Percentiles rank a stretch among this genome's conserved stretches.
Conservation (phyloP, 2,797 vertebrate genomes). For the Bufotes viridis region DNA sequence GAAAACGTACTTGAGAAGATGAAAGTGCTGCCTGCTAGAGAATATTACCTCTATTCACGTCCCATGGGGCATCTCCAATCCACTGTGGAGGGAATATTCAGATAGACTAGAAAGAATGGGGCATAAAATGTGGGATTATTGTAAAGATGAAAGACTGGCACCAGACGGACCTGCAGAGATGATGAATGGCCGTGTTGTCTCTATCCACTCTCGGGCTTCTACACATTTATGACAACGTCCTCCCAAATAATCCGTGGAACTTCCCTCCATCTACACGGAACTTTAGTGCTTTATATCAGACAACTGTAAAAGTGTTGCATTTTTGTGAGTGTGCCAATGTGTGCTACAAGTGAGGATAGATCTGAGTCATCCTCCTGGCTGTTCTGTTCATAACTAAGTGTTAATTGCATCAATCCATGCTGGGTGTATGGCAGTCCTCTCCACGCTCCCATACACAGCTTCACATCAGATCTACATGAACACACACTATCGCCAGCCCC, state of each 20-base stretch:
- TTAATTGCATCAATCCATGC: conserved; percentile 51
- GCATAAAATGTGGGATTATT: not conserved
- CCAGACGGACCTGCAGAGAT: not conserved
- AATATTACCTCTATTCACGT: not conserved
- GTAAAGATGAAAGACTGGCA: not conserved
- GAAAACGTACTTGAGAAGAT: too few relatives aligned
- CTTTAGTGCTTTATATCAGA: conserved; percentile 25
- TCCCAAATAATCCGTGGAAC: conserved; percentile 17
- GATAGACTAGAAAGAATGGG: not conserved
- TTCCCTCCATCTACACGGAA: not conserved
- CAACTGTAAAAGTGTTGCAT: conserved; percentile 50
- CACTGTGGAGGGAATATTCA: not conserved
- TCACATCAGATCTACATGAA: not conserved
- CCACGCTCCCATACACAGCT: conserved; percentile 13
- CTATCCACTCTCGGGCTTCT: not conserved
- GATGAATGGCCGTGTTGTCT: not conserved
- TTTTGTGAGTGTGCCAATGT: conserved; percentile 33
- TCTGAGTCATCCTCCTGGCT: conserved; percentile 34
- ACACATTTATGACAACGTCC: conserved; percentile 31
- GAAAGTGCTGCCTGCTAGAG: too few relatives aligned
- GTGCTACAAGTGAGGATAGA: conserved; percentile 37
- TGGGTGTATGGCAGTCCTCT: conserved; percentile 25
- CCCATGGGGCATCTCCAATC: not conserved
- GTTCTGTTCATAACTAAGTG: conserved; percentile 43
- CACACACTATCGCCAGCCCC: conserved; percentile 10